phyloP scores from a whole-genome alignment of 1,140 invertebrate genomes.

The Uloborus diversus region DNA sequence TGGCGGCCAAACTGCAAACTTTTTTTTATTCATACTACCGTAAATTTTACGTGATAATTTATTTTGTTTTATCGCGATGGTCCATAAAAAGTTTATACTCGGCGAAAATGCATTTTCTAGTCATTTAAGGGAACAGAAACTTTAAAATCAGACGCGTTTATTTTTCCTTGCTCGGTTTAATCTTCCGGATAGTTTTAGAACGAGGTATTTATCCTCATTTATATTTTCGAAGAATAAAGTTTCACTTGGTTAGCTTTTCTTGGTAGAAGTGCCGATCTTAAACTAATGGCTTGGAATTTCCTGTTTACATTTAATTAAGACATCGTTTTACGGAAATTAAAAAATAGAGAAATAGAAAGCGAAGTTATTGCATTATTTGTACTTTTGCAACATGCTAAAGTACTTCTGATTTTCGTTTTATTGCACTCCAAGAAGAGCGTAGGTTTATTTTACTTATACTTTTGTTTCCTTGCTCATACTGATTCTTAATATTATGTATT shows the following conservation, averaged over 20 bases:
- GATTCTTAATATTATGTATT: too few species aligned
- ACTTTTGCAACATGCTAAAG: too few species aligned
- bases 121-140: background rate
- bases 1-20: background rate
- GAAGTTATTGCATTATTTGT: too few species aligned
- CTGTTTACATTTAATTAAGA: background rate
- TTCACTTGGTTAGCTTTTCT: background rate
- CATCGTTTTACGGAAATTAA: background rate
- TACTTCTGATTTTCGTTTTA: too few species aligned
- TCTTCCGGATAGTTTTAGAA: background rate
- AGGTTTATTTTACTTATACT: too few species aligned
- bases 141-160: background rate
- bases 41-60: background rate
- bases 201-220: background rate
- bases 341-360: too few species aligned
- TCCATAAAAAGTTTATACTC: background rate
- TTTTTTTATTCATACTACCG: background rate
- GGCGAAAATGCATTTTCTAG: background rate
- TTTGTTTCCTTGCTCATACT: too few species aligned
- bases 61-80: constrained; percentile 14
- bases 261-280: too few species aligned
- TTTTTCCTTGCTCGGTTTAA: background rate
- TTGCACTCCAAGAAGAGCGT: too few species aligned
- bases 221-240: background rate
- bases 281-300: background rate